Base-by-base conservation (phyloP, 2,797 vertebrate species). In the Helostoma temminkii region DNA sequence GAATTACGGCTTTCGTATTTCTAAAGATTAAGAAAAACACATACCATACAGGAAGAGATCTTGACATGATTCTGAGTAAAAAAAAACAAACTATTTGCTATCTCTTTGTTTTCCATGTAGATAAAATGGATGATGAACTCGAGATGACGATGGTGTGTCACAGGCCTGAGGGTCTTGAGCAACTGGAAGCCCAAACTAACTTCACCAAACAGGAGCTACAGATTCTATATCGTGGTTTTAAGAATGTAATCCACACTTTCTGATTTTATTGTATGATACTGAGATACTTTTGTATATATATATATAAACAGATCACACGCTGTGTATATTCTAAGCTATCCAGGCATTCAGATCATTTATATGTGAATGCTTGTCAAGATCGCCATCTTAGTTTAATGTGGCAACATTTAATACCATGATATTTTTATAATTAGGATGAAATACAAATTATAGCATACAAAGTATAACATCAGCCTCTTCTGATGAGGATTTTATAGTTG, bases 191-290 rank as follows among this genome's bases (percentile, higher is more conserved):
- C 66, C 96, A 97, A 80, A 98, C 96, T 28, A 98, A 97, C 90
- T 99, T 99, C 92, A 96, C 89, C 88, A 98, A 96, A 91, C 94
- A 95, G 86, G 98, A 99, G 90, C 95, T 99, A 59, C 97, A 99
- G 81, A 96, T 98, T 62, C 96, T 99, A 65, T 99, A 99, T 82
- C 95, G 98, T 57, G 97, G 97, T 73, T 99, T 99, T 92, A 99
- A 99, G 93, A 99, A 98, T 53, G 98, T 99, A 95, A 68, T 9
- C 42, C 9, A 19, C 9, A 19, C n/a, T 43, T 21, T 43, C 8
- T n/a, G 9, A 32, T 37, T 37, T 37, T 11, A 36, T 36, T 36
- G 34, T 36, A 11, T 8, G 34, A 36, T 36, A n/a, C n/a, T n/a
- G n/a, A n/a, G n/a, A n/a, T n/a, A n/a, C n/a, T n/a, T n/a, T n/a